These are phyloP conservation scores for Steromphala cineraria DNA, from an alignment of 2,888 invertebrate genomes.

Conservation along the genomic window DNA sequence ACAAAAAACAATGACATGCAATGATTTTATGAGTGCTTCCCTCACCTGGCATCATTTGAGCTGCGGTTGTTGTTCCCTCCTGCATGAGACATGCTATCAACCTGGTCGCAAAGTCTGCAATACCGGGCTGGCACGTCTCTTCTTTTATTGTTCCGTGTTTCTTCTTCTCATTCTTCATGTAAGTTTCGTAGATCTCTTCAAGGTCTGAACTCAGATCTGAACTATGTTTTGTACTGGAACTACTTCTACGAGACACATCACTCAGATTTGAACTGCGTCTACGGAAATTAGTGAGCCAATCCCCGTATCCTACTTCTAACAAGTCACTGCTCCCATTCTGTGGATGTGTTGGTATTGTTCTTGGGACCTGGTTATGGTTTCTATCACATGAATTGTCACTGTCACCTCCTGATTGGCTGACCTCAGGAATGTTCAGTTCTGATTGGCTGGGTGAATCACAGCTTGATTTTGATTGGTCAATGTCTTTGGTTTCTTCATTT, in stretches of 20 bases:
- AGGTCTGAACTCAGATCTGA: slow-evolving; percentile 71
- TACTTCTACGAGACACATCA: slow-evolving; percentile 77
- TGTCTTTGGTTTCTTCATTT: background rate
- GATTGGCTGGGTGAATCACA: background rate
- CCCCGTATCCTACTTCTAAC: slow-evolving; percentile 58
- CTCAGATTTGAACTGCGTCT: slow-evolving; percentile 70
- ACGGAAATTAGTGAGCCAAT: slow-evolving; percentile 63
- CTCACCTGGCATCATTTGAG: slow-evolving; percentile 41
- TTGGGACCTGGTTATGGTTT: background rate
- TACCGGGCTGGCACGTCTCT: slow-evolving; percentile 46
- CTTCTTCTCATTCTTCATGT: slow-evolving; percentile 56
- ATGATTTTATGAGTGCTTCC: no score
- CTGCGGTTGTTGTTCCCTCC: slow-evolving; percentile 56
- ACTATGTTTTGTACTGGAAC: slow-evolving; percentile 65
- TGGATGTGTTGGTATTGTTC: background rate
- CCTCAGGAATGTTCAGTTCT: background rate
- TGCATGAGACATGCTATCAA: slow-evolving; percentile 45
- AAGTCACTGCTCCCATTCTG: slow-evolving; percentile 43
- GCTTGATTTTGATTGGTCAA: slow-evolving; percentile 12
- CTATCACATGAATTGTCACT: background rate
- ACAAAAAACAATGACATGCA: no score
- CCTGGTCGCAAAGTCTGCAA: slow-evolving; percentile 61
- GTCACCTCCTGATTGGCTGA: slow-evolving; percentile 6
- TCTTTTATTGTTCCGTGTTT: slow-evolving; percentile 67
- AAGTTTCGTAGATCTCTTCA: slow-evolving; percentile 68